These are phyloP conservation scores for Chloroclystis v-ata DNA, from an alignment of 2,888 invertebrate genomes.

Conservation along the genomic window DNA sequence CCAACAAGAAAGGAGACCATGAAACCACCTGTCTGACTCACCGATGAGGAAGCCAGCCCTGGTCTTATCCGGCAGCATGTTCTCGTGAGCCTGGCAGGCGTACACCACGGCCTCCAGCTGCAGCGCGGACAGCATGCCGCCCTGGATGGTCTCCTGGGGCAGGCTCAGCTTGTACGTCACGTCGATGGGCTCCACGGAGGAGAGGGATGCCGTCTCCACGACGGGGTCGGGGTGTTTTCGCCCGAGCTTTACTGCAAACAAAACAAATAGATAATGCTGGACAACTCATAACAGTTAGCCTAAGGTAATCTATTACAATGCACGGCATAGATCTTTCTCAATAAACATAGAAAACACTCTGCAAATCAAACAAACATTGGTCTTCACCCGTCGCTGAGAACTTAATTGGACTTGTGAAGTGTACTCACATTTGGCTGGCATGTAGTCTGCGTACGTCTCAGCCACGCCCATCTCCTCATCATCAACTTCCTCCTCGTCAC, in stretches of 20 bases:
- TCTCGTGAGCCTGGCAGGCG: slow-evolving; percentile 97
- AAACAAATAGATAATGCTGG: background rate
- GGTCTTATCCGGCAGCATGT: slow-evolving; percentile 90
- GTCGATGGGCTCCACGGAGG: slow-evolving; percentile 96
- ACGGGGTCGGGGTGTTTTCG: slow-evolving; percentile 98
- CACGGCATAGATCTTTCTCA: too few species aligned
- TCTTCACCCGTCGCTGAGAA: too few species aligned
- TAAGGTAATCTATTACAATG: too few species aligned
- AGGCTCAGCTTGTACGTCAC: slow-evolving; percentile 91
- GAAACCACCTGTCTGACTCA: slow-evolving; percentile 44
- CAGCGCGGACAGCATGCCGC: slow-evolving; percentile 93
- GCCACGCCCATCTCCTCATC: slow-evolving; percentile 98
- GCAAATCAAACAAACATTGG: too few species aligned
- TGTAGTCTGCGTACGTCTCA: slow-evolving; percentile 98
- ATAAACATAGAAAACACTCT: too few species aligned
- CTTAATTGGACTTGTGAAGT: too few species aligned
- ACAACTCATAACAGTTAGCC: background rate
- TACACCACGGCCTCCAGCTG: slow-evolving; percentile 99
- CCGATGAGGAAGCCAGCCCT: slow-evolving; percentile 97
- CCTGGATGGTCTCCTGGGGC: slow-evolving; percentile 90
- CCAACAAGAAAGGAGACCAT: too few species aligned
- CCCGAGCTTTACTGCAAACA: slow-evolving; percentile 88
- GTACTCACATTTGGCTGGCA: slow-evolving; percentile 98
- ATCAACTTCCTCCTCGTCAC: slow-evolving; percentile 89
- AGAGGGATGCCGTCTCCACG: slow-evolving; percentile 98